Base-by-base conservation (phyloP, 1,140 invertebrate genomes). In the Pseudomyrmex cubaensis region DNA sequence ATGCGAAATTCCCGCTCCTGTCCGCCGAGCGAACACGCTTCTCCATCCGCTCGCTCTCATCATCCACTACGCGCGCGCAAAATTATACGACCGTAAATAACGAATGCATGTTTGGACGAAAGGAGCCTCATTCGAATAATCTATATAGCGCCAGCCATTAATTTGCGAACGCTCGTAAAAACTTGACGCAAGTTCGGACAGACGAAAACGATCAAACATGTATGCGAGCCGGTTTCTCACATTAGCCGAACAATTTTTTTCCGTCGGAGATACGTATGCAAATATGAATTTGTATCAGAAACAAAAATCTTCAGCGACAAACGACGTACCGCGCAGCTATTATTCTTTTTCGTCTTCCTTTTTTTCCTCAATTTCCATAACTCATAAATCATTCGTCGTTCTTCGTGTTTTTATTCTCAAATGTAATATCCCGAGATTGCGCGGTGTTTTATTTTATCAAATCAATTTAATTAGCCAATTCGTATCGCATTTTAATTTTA, bases 1-100 rank as follows among this genome's bases (percentile, higher is more conserved):
- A 69, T 57, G 69, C 64, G 76, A 78, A 78, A 78, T 78, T 69
- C 76, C 76, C 75, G 75, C 50, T 77, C 75, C 63, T 20, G 64
- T 77, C 52, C 64, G 76, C 44, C 35, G 46, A 48, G 15, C 17
- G 52, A 64, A 57, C 76, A 48, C 64, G 20, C 44, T 57, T 59
- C 35, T 20, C 25, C 17, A 35, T 35, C 35, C 35, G 35, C 35
- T 35, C 50, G 62, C 50, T 48, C 69, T 22, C 13, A 35, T 35
- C 35, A 35, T 57, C 10, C 25, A 46, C 17, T 12, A 12, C 48
- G 22, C 73, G n/a, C 62, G 35, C 44, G 75, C 25, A 50, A 70
- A 69, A 57, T 35, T 35, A 44, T 69, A 50, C 75, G 64, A 69
- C 63, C 20, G 44, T 48, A 57, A 78, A 25, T 48, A 57, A 78